Conservation (phyloP, 2,113 vertebrate genomes). For the Calidris pygmaea region DNA sequence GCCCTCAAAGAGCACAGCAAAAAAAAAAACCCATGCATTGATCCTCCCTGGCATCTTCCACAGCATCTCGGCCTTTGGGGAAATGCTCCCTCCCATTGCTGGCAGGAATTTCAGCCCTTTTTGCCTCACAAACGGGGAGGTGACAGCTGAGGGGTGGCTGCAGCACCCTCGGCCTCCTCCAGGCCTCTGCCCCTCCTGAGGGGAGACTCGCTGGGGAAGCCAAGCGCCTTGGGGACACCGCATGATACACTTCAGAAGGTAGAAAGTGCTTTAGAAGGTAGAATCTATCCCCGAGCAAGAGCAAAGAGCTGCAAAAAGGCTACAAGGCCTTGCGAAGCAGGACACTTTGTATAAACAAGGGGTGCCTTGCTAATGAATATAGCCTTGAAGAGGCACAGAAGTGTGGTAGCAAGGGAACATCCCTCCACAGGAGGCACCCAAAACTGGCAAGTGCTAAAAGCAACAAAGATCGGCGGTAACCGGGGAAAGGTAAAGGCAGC, state of each 20-base stretch:
- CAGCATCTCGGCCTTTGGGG: background rate
- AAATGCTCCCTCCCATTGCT: background rate
- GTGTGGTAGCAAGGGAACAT: background rate
- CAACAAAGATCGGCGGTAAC: background rate
- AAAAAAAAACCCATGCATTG: background rate
- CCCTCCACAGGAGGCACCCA: background rate
- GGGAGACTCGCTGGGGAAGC: background rate
- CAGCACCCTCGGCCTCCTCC: background rate
- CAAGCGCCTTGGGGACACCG: background rate
- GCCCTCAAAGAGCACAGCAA: background rate
- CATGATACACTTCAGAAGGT: background rate
- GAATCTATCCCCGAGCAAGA: background rate
- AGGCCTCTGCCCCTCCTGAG: background rate
- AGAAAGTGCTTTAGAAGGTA: background rate
- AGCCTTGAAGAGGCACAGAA: background rate
- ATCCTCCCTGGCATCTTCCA: background rate
- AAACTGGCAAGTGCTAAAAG: background rate
- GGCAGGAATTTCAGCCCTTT: background rate
- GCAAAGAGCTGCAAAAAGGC: background rate
- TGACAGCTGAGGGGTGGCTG: background rate
- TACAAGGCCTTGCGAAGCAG: background rate
- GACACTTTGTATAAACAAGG: background rate
- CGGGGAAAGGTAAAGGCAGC: background rate
- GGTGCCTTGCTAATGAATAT: background rate
- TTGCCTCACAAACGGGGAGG: background rate